Percentiles rank a stretch among this genome's conserved stretches.
phyloP scores from a whole-genome alignment of 2,888 invertebrate genomes.

The Limnephilus auricula region DNA sequence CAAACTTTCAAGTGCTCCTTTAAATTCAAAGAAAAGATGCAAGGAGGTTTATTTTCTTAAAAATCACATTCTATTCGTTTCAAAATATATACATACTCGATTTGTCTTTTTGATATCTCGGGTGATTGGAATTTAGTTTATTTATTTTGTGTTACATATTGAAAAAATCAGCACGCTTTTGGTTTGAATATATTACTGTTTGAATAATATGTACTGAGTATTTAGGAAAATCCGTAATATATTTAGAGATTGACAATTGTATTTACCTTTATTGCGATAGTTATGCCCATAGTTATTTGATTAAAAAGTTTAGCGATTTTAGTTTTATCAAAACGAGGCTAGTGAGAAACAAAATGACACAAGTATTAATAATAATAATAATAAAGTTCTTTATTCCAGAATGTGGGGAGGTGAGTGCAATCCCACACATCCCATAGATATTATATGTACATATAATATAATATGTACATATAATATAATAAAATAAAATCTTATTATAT shows the following conservation, averaged over 20 bases:
- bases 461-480: too few species aligned
- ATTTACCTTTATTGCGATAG: not conserved
- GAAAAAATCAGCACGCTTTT: not conserved
- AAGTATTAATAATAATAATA: too few species aligned
- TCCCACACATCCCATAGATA: too few species aligned
- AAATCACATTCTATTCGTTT: not conserved
- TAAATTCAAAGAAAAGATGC: not conserved
- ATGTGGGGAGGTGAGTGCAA: too few species aligned
- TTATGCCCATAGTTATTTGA: not conserved
- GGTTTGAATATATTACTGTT: too few species aligned
- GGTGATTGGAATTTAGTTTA: not conserved
- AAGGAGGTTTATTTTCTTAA: not conserved
- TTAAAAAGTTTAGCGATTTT: not conserved
- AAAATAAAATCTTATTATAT: too few species aligned
- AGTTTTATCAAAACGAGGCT: not conserved
- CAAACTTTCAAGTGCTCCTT: not conserved
- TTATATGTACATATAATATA: too few species aligned
- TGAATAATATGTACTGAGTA: not conserved
- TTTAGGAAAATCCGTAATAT: not conserved
- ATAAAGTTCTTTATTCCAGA: too few species aligned
- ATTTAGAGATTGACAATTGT: not conserved
- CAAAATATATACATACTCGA: not conserved
- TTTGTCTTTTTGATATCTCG: not conserved
- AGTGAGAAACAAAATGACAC: too few species aligned
- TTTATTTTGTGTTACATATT: not conserved